Conservation (phyloP, 2,797 vertebrate genomes). For the Sebastes hopkinsi region DNA sequence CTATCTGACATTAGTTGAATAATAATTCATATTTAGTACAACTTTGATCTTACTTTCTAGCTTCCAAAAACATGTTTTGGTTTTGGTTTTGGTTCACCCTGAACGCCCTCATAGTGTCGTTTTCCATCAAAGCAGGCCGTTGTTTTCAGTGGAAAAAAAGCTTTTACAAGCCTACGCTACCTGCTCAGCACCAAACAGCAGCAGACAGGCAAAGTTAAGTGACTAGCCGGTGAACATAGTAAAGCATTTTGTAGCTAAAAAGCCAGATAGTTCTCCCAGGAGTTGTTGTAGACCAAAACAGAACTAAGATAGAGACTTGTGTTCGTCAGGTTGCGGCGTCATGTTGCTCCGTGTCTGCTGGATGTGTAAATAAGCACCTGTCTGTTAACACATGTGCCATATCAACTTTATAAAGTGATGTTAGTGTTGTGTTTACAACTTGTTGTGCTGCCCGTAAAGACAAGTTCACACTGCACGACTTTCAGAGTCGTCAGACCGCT, state of each 20-base stretch:
- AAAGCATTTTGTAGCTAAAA: background rate
- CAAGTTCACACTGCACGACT: background rate
- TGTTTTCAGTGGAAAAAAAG: background rate
- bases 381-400: background rate
- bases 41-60: background rate
- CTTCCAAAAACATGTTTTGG: background rate
- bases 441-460: background rate
- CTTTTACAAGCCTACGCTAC: background rate
- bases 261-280: background rate
- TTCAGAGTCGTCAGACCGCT: accelerated
- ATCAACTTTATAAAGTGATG: background rate
- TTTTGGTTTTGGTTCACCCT: background rate
- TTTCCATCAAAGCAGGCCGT: background rate
- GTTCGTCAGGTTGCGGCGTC: background rate
- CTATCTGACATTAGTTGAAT: background rate
- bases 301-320: background rate
- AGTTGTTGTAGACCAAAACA: background rate
- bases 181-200: background rate
- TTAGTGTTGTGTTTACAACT: background rate
- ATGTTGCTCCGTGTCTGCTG: background rate
- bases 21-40: background rate
- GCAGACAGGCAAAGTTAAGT: background rate
- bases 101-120: background rate
- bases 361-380: background rate
- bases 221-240: accelerated